Evolutionary conservation across 1,140 invertebrate genomes (phyloP).

Genomic region (Pomacea maculata): DNA sequence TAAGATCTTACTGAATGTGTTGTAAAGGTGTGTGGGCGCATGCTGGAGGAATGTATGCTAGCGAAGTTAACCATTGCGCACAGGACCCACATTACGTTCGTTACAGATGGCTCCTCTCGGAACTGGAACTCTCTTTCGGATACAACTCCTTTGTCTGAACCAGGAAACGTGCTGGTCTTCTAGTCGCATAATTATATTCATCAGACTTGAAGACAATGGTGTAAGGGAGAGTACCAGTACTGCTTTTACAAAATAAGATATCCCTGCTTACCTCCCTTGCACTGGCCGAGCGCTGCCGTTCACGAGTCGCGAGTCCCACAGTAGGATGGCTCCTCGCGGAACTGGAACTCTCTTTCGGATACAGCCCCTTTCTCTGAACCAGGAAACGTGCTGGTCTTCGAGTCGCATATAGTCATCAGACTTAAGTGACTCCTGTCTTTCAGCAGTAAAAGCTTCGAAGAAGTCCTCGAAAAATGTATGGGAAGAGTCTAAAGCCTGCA

Average conservation of each 20-base stretch:
- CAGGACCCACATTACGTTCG: no score
- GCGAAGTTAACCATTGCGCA: no score
- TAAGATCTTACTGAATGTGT: no score
- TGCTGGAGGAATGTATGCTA: no score
- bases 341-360: constrained; percentile 30
- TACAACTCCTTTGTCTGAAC: constrained; percentile 28
- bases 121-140: constrained; percentile 30
- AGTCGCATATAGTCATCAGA: constrained; percentile 4
- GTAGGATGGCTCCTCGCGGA: constrained; percentile 37
- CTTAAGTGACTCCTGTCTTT: constrained; percentile 21
- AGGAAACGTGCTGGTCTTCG: constrained; percentile 23
- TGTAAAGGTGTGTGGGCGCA: no score
- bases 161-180: constrained; percentile 26
- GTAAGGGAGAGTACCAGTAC: no score
- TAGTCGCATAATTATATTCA: not conserved
- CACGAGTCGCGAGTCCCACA: constrained; percentile 37
- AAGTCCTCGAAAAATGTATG: constrained; percentile 32
- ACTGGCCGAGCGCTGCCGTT: constrained; percentile 32
- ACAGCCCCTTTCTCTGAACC: constrained; percentile 31
- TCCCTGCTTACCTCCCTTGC: not conserved
- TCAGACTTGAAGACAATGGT: not conserved
- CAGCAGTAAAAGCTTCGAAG: constrained; percentile 18
- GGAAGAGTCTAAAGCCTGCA: constrained; percentile 28
- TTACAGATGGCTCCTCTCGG: constrained; percentile 30
- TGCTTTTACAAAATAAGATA: no score